Conservation (phyloP, 1,140 invertebrate species). For the Diabrotica virgifera region DNA sequence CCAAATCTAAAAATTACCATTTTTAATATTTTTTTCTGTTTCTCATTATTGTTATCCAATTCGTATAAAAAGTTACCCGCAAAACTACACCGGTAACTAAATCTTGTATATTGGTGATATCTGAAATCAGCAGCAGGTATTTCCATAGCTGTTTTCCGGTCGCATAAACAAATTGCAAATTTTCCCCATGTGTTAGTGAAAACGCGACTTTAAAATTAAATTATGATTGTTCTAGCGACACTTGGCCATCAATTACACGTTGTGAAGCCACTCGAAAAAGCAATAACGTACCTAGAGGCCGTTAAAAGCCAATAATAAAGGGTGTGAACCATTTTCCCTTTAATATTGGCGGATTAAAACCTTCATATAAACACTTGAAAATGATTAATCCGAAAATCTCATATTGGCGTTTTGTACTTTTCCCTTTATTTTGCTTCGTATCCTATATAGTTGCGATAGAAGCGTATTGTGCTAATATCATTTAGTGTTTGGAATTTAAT, state of each 20-base stretch:
- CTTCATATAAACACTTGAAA: slow-evolving; percentile 18
- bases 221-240: neutral
- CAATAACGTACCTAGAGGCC: slow-evolving; percentile 20
- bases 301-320: slow-evolving; percentile 24
- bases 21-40: no score
- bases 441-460: no score
- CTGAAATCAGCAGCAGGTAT: no score
- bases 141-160: no score
- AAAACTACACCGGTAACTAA: no score
- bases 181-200: neutral
- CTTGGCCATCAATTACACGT: slow-evolving; percentile 8
- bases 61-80: no score
- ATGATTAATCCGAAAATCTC: slow-evolving; percentile 17
- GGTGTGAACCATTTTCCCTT: slow-evolving; percentile 21
- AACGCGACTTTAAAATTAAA: neutral
- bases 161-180: slow-evolving; percentile 19
- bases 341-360: slow-evolving; percentile 14
- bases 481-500: no score
- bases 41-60: no score
- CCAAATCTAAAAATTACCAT: no score
- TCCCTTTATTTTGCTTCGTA: neutral
- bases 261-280: slow-evolving; percentile 21
- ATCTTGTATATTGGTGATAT: no score
- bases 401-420: slow-evolving; percentile 10
- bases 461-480: no score